These are phyloP conservation scores for Drosophila subobscura DNA, from an alignment of 1,140 invertebrate species.

Conservation along the genomic window DNA sequence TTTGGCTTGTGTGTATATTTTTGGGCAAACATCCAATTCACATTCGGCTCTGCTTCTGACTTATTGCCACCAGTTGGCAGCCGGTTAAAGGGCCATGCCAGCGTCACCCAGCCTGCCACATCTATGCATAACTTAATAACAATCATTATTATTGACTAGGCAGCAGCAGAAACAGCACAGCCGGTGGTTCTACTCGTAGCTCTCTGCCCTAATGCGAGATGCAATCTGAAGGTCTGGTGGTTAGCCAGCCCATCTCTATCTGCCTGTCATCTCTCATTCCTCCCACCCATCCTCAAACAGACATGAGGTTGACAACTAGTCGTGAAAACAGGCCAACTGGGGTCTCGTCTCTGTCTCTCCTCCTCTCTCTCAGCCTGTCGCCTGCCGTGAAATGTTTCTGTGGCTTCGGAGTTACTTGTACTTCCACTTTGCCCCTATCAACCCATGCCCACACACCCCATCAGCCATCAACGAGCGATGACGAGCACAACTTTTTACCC, in stretches of 20 bases:
- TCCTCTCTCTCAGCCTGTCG: conserved; percentile 34
- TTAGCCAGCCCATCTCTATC: conserved; percentile 49
- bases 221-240: conserved; percentile 12
- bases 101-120: conserved; percentile 1
- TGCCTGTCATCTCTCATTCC: conserved; percentile 56
- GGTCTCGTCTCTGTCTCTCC: conserved; percentile 31
- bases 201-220: conserved; percentile 15
- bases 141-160: conserved; percentile 73
- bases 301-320: conserved; percentile 63
- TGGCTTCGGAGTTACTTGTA: conserved; percentile 37
- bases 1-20: conserved; percentile 31
- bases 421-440: neutral
- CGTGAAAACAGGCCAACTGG: conserved; percentile 41
- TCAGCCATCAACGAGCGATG: conserved; percentile 41
- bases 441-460: neutral
- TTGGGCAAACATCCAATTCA: conserved; percentile 22
- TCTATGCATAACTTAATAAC: conserved; percentile 67
- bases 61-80: conserved; percentile 54
- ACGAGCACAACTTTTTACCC: conserved; percentile 58
- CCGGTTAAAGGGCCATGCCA: conserved; percentile 54
- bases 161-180: conserved; percentile 11
- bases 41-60: conserved; percentile 48
- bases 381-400: conserved; percentile 58
- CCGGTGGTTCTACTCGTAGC: neutral
- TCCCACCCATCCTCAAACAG: conserved; percentile 8